Percentiles rank a stretch among this genome's conserved stretches.
Evolutionary conservation across 2,797 vertebrate genomes (phyloP).

Genomic region (Pagetopsis macropterus): DNA sequence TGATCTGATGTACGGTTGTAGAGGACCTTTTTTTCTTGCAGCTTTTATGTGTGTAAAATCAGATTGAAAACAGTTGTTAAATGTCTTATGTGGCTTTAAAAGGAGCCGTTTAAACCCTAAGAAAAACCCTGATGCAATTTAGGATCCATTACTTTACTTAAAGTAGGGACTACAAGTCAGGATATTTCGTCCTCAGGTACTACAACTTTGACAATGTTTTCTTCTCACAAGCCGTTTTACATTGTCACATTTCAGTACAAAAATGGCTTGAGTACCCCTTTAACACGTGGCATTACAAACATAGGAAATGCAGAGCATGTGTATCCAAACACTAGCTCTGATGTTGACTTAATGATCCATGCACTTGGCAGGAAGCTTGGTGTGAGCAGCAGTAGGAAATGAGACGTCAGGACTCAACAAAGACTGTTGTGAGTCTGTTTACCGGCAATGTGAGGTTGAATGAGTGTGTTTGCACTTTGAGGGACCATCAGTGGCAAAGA

Average conservation of each 20-base stretch:
- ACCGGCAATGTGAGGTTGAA: slow-evolving; percentile 29
- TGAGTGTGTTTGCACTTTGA: slow-evolving; percentile 39
- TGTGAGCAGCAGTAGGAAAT: slow-evolving; percentile 41
- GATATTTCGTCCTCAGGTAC: background rate
- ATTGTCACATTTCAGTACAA: background rate
- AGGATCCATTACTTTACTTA: background rate
- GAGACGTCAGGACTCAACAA: slow-evolving; percentile 49
- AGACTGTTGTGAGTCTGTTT: slow-evolving; percentile 50
- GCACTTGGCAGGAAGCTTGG: slow-evolving; percentile 36
- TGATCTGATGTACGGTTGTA: too few relatives aligned
- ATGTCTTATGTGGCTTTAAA: background rate
- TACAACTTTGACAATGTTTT: background rate
- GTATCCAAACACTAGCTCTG: slow-evolving; percentile 34
- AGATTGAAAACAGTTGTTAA: slow-evolving; percentile 4
- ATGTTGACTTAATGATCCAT: slow-evolving; percentile 52
- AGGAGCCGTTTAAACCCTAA: background rate
- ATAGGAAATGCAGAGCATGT: slow-evolving; percentile 26
- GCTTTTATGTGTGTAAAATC: background rate
- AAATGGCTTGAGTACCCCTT: background rate
- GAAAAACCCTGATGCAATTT: slow-evolving; percentile 8
- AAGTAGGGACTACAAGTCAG: background rate
- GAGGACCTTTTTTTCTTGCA: too few relatives aligned
- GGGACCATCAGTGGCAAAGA: slow-evolving; percentile 40
- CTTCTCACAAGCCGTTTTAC: background rate
- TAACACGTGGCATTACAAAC: slow-evolving; percentile 43